Evolutionary conservation across 2,888 invertebrate genomes (phyloP), one percentile per base, ranked within the genome.

Genomic region (Dione vanillae): DNA sequence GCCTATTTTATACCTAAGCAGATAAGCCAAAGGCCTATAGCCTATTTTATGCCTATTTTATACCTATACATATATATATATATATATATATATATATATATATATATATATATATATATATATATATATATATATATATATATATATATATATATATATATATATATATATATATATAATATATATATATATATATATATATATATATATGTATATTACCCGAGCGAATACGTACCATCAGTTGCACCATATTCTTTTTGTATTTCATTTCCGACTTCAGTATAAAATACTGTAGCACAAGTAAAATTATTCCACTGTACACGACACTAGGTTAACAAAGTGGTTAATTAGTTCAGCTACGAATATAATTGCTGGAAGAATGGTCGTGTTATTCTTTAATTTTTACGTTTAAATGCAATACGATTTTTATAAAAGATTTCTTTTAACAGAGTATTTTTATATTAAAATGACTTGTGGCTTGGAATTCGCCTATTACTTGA

Each of bases 341-440:
- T 62, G 52, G 43, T 68, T 68, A 68, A 68, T 68, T 68, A 68
- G 62, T 68, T 68, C 45, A 47, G 68, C 52, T 52, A 54, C 52
- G 37, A 68, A 68, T 68, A 52, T 68, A 62, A 68, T 68, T 68
- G 68, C 8, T 12, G 64, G 61, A 61, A 61, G 61, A 64, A 64
- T 51, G 19, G 47, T 19, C 49, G 19, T 37, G 64, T 64, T 64
- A 40, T 64, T 64, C 40, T 40, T 64, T 49, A 49, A 49, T 16
- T 47, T 64, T 64, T 47, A 14, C 20, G 2, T 61, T 61, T 61
- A 43, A 27, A 45, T 35, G 27, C 16, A 11, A 45, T 43, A 27
- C n/a, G 2, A 1, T 43, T 45, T 56, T 16, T 40, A 54, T 56
- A 16, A 11, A 16, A 56, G 56, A 40, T 40, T 40, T 37, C 9